These are phyloP conservation scores for Nebria salina DNA, from an alignment of 2,888 invertebrate species.

Conservation along the genomic window DNA sequence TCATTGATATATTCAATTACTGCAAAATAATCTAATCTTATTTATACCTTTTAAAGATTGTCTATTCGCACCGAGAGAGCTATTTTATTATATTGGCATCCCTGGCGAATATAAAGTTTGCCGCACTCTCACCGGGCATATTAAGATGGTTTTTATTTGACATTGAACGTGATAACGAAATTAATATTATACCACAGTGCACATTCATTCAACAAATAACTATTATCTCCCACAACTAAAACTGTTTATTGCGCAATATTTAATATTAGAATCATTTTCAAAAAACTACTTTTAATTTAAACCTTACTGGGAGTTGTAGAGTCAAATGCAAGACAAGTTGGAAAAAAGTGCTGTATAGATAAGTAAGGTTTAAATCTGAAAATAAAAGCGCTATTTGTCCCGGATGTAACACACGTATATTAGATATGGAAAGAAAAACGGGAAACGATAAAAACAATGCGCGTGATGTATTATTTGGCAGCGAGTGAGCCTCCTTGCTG, in stretches of 20 bases:
- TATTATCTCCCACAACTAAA: not conserved
- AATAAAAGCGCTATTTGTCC: not conserved
- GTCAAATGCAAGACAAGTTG: not conserved
- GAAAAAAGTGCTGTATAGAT: not conserved
- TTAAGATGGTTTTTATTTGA: not conserved
- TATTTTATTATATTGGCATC: not conserved
- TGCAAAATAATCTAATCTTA: not conserved
- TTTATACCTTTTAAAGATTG: not conserved
- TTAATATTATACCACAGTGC: not conserved
- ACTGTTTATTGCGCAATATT: too few relatives aligned
- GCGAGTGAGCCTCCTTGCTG: not conserved
- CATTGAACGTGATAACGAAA: not conserved
- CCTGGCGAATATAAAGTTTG: not conserved
- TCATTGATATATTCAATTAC: slow-evolving; percentile 1
- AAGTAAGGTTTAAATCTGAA: not conserved
- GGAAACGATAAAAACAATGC: not conserved
- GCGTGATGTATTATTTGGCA: not conserved
- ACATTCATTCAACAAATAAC: not conserved
- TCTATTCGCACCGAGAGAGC: not conserved
- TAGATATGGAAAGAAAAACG: not conserved
- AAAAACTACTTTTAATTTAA: too few relatives aligned
- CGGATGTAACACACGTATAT: not conserved
- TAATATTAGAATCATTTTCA: too few relatives aligned
- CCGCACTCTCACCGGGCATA: not conserved
- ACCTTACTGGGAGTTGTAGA: not conserved